phyloP scores from a whole-genome alignment of 2,113 vertebrate species.

The Odocoileus virginianus region DNA sequence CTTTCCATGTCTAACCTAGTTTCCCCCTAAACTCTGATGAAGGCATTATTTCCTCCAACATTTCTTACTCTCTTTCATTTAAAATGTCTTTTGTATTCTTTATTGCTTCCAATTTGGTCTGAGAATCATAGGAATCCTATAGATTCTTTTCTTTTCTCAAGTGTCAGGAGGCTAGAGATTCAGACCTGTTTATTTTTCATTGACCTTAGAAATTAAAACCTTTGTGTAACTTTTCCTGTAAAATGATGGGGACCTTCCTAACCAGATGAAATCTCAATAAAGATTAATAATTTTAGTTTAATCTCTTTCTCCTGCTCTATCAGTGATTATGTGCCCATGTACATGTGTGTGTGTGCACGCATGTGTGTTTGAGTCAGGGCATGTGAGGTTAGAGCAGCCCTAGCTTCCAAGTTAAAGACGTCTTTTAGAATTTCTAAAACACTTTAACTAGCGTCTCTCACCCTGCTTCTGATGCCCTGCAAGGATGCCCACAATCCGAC shows the following conservation, averaged over 20 bases:
- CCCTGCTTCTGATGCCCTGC: neutral
- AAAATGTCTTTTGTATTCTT: neutral
- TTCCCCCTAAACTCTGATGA: neutral
- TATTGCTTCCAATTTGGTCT: neutral
- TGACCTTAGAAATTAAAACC: neutral
- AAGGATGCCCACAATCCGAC: neutral
- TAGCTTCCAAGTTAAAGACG: neutral
- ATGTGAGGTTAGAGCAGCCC: neutral
- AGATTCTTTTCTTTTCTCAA: neutral
- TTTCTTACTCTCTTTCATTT: neutral
- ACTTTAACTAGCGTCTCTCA: no score
- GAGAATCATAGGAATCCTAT: neutral
- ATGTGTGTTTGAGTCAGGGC: neutral
- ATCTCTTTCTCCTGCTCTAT: neutral
- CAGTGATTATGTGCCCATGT: neutral
- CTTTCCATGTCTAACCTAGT: neutral
- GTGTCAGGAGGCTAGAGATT: neutral
- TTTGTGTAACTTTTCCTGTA: neutral
- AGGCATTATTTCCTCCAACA: neutral
- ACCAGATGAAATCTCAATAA: neutral
- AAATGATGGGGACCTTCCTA: neutral
- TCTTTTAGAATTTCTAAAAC: neutral
- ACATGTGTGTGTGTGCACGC: no score
- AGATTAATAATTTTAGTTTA: neutral
- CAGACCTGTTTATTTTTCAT: neutral